Conservation (phyloP, 30 jellyfish, hydroid and myxozoan genomes). For the Sanderia malayensis region DNA sequence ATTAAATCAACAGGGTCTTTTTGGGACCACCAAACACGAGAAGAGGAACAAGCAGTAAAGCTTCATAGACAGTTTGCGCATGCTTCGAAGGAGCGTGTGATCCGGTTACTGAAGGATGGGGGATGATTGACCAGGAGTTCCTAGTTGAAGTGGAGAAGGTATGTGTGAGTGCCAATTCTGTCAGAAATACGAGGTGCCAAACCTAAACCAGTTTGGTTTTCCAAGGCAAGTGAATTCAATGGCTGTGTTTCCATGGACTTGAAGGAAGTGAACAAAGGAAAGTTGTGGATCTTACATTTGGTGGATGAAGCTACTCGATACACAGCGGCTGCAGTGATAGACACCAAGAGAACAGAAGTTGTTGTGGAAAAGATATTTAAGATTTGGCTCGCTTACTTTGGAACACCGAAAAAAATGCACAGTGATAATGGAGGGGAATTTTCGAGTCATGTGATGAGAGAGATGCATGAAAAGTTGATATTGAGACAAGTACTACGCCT, state of each 20-base stretch:
- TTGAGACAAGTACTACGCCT: conserved; percentile 16
- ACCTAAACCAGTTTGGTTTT: background rate
- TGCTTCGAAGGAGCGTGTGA: no score
- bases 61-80: no score
- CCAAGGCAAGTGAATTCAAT: no score
- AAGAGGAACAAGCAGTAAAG: background rate
- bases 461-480: background rate
- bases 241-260: no score
- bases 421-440: no score
- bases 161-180: conserved; percentile 1
- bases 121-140: background rate
- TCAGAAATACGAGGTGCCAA: background rate
- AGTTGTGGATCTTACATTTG: background rate
- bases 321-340: background rate
- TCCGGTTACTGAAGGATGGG: background rate
- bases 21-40: no score
- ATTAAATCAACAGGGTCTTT: no score
- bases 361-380: no score
- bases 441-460: no score
- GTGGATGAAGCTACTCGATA: conserved; percentile 6
- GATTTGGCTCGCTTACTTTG: no score
- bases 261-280: no score
- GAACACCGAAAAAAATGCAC: no score
- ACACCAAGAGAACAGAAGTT: background rate
- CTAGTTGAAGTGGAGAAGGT: background rate